A percentile compares a stretch with the other conserved stretches of the same genome.
Conservation (phyloP, 1,140 invertebrate genomes). For the Onthophagus taurus region DNA sequence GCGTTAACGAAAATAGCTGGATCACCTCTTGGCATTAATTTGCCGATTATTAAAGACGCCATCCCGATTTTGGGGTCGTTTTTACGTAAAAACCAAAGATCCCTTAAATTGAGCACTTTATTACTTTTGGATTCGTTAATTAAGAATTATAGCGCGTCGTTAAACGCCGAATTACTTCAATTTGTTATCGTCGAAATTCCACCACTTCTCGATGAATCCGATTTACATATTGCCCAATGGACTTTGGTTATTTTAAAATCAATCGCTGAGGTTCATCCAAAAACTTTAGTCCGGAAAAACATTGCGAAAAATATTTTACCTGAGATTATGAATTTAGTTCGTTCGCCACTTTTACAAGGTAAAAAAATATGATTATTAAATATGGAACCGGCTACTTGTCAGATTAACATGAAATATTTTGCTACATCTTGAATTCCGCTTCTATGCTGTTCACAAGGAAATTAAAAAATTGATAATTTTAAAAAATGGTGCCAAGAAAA, state of each 20-base stretch:
- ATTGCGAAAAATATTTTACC: conserved; percentile 61
- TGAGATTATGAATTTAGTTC: conserved; percentile 76
- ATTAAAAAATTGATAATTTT: no score
- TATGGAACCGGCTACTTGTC: no score
- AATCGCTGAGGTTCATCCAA: conserved; percentile 61
- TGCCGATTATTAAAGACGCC: conserved; percentile 81
- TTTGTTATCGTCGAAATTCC: conserved; percentile 66
- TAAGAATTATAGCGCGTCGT: conserved; percentile 32
- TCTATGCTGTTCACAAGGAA: no score
- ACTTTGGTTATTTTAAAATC: conserved; percentile 67
- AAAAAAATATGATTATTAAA: conserved; percentile 13
- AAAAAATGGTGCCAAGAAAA: no score
- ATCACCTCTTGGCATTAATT: conserved; percentile 78
- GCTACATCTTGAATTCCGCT: no score
- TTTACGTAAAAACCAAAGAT: conserved; percentile 92
- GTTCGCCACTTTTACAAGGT: conserved; percentile 83
- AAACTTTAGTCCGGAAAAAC: conserved; percentile 43
- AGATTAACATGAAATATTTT: conserved; percentile 6
- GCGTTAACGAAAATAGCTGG: conserved; percentile 89
- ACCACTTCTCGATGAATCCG: conserved; percentile 82
- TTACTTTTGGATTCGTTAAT: conserved; percentile 79
- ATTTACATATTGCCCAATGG: conserved; percentile 92
- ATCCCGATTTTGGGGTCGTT: conserved; percentile 90
- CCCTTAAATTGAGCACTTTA: conserved; percentile 85
- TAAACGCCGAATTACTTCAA: conserved; percentile 28